Evolutionary conservation across 2,888 invertebrate genomes (phyloP).

Genomic region (Halocaridina rubra): DNA sequence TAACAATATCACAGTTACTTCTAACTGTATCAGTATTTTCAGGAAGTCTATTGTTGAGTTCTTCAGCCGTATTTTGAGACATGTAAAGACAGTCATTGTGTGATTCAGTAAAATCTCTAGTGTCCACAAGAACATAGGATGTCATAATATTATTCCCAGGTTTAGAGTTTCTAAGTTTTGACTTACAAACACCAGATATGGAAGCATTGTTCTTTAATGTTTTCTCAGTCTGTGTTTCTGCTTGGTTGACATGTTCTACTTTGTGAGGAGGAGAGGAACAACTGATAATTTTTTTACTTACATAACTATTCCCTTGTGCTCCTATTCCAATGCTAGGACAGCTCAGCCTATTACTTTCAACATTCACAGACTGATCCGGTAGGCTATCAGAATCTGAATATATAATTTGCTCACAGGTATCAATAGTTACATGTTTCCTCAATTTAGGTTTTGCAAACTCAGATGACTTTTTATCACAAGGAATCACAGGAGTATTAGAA

Average conservation of each 20-base stretch:
- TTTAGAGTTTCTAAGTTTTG: background rate
- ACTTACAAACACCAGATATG: background rate
- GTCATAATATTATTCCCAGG: background rate
- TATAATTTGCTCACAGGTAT: background rate
- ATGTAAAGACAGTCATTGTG: background rate
- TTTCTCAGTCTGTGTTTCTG: background rate
- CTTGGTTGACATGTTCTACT: background rate
- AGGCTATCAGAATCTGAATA: background rate
- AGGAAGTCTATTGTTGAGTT: background rate
- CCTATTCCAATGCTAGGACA: background rate
- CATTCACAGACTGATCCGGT: background rate
- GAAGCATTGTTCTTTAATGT: background rate
- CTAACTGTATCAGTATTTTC: background rate
- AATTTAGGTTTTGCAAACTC: background rate
- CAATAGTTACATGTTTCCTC: background rate
- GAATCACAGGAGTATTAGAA: background rate
- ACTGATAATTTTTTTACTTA: background rate
- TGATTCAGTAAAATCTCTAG: slow-evolving; percentile 9
- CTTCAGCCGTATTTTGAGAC: background rate
- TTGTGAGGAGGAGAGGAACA: no score
- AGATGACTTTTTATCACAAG: background rate
- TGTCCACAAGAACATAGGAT: slow-evolving; percentile 3
- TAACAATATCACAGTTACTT: background rate
- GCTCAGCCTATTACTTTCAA: background rate
- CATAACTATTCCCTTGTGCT: background rate